These are phyloP conservation scores for Macrosoma leucophasiata DNA, from an alignment of 2,888 invertebrate species.

Conservation along the genomic window DNA sequence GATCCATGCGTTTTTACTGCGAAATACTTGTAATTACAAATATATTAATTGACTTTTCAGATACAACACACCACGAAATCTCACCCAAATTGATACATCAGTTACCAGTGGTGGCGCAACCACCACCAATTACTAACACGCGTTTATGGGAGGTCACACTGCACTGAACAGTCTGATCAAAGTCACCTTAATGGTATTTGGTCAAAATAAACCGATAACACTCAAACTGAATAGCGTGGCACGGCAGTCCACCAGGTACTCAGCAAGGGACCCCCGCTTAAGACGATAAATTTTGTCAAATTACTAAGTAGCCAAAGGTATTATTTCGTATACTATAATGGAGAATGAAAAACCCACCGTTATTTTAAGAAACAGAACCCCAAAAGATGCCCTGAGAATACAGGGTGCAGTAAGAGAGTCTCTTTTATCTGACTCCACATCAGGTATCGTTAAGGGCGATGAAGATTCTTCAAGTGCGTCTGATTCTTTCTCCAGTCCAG, in stretches of 20 bases:
- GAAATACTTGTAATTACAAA: too few species aligned
- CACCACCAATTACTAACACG: constrained; percentile 43
- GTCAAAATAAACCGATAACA: constrained; percentile 69
- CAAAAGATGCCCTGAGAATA: constrained; percentile 34
- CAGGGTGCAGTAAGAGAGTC: constrained; percentile 53
- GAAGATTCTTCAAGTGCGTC: constrained; percentile 48
- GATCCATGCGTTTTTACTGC: too few species aligned
- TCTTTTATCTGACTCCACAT: constrained; percentile 63
- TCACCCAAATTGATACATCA: neutral
- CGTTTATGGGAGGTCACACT: constrained; percentile 55
- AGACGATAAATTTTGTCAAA: constrained; percentile 61
- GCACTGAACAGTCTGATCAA: constrained; percentile 37
- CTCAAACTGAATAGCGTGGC: constrained; percentile 69
- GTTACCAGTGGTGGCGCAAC: constrained; percentile 35
- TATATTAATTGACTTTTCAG: too few species aligned
- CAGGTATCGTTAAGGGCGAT: constrained; percentile 68
- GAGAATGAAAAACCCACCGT: constrained; percentile 40
- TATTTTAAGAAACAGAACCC: constrained; percentile 50
- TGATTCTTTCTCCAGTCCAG: constrained; percentile 57
- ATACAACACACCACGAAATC: too few species aligned
- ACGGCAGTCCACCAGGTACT: constrained; percentile 66
- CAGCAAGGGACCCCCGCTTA: constrained; percentile 76
- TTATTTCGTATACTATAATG: constrained; percentile 49
- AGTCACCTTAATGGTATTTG: constrained; percentile 76
- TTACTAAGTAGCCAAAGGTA: constrained; percentile 24